These are phyloP conservation scores for Laticauda colubrina DNA, from an alignment of 2,113 vertebrate genomes.

Conservation along the genomic window DNA sequence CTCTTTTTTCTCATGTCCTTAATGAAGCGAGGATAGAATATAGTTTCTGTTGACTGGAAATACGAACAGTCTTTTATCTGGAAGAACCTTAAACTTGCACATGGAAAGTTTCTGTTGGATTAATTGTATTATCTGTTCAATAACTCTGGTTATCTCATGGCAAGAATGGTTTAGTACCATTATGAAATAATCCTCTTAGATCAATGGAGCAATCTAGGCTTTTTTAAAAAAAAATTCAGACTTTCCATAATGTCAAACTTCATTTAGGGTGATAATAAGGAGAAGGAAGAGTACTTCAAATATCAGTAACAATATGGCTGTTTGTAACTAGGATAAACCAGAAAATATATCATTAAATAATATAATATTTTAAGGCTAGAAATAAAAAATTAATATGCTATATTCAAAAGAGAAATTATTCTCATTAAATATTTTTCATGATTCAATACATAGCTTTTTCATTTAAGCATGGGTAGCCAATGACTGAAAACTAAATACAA, in stretches of 20 bases:
- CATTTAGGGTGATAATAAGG: not conserved
- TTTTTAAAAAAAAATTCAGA: not conserved
- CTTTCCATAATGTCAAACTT: not conserved
- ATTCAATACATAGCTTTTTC: not conserved
- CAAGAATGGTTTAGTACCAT: not conserved
- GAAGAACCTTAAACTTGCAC: not conserved
- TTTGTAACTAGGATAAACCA: not conserved
- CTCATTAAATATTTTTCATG: not conserved
- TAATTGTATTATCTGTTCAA: not conserved
- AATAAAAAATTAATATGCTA: not conserved
- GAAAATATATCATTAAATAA: not conserved
- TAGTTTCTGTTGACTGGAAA: not conserved
- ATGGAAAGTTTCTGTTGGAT: not conserved
- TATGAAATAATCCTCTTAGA: not conserved
- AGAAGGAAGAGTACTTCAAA: not conserved
- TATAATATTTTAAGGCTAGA: not conserved
- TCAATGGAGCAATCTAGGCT: not conserved
- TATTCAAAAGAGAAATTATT: not conserved
- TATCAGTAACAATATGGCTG: not conserved
- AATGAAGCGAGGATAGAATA: not conserved
- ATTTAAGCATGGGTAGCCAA: not conserved
- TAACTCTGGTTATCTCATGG: not conserved
- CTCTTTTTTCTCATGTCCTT: too few species aligned
- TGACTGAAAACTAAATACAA: not conserved
- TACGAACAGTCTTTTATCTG: not conserved